Percentiles rank a stretch among this genome's conserved stretches.
Evolutionary conservation across 2,113 vertebrate species (phyloP).

Genomic region (Microcebus ravelobensis): DNA sequence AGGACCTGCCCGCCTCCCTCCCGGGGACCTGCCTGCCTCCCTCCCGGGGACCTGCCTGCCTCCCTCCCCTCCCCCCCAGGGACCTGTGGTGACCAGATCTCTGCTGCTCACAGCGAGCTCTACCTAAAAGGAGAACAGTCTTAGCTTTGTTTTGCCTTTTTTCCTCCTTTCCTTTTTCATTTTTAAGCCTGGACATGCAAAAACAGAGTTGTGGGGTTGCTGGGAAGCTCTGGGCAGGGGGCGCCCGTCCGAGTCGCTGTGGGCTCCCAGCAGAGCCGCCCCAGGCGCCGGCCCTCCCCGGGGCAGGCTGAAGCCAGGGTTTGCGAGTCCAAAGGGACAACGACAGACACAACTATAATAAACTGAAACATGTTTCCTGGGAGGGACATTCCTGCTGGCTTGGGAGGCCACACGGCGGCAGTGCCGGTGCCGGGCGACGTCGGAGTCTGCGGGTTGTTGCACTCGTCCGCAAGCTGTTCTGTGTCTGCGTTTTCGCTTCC

Average conservation of each 20-base stretch:
- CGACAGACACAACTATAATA: no score
- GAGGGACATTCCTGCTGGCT: rapidly evolving
- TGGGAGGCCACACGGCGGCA: background rate
- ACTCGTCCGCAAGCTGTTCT: rapidly evolving
- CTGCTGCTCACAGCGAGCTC: background rate
- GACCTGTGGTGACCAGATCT: background rate
- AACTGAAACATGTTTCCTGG: background rate
- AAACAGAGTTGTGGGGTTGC: background rate
- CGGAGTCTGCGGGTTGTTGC: rapidly evolving
- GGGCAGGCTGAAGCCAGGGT: background rate
- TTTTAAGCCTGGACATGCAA: background rate
- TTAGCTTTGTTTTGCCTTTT: background rate
- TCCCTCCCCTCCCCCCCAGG: no score
- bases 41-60: rapidly evolving
- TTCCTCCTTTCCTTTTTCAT: background rate
- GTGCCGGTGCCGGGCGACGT: rapidly evolving
- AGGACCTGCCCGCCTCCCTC: no score
- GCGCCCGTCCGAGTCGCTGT: rapidly evolving
- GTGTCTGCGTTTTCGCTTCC: background rate
- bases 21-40: no score
- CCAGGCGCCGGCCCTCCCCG: rapidly evolving
- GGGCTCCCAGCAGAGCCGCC: background rate
- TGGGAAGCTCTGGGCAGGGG: rapidly evolving
- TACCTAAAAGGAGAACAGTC: background rate
- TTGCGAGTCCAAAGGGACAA: background rate